Evolutionary conservation across 2,888 invertebrate genomes (phyloP), one percentile per base, ranked within the genome.

Genomic region (Tortrix viridana): DNA sequence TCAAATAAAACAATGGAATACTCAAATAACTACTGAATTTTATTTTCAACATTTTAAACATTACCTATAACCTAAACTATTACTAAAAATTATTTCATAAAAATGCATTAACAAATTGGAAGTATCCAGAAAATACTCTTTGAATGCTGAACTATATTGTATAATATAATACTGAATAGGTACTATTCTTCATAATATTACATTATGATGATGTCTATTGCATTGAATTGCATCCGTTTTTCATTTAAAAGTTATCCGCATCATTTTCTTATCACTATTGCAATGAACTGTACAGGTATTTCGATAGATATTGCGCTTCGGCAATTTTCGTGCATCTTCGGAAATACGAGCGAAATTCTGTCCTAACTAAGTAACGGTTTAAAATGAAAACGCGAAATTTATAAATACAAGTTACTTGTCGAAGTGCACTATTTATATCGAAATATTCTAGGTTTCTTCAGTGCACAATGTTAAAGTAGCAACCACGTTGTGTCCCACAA

Each of bases 101-200:
- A 67, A 46, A 59, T 76, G 84, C 86, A 88, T 86, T 84, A 69
- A 71, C 85, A 88, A 89, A 88, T 78, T 87, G 38, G 88, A 75
- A 89, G 86, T 89, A 89, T 89, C 71, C 46, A 71, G n/a, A 60
- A 72, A 77, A 89, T 90, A 90, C 88, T 90, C 85, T 90, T 89
- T 83, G 88, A 86, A 89, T 88, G 87, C 88, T 74, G 16, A 32
- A 0, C 16, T 57, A 32, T 43, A 23, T 53, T 47, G 58, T 53
- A 58, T 58, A 57, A 58, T 53, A 58, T 58, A 57, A 58, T 63
- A 63, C 63, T 62, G 56, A 63, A 63, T 63, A 63, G 57, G 63
- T 58, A 63, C 47, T 16, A 52, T 22, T 53, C 63, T 14, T 58
- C 63, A 63, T 63, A 63, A 63, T n/a, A 43, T 48, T 47, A 48